Base-by-base conservation (phyloP, 2,113 vertebrate genomes). In the Prunella himalayana region DNA sequence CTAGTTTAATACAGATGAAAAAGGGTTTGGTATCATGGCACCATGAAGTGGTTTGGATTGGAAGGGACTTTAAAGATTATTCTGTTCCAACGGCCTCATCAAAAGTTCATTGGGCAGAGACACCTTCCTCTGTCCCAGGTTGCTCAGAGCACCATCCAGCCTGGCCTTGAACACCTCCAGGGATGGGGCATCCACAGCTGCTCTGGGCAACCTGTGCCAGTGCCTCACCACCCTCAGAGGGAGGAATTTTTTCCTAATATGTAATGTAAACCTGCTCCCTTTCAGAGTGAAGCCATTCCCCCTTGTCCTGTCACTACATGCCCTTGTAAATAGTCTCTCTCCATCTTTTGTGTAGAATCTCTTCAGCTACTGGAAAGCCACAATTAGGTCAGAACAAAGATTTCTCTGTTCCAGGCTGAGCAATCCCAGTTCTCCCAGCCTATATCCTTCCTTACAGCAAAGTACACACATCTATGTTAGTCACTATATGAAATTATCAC, bases 11-110 rank as follows among this genome's bases (percentile, higher is more conserved):
- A 63, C 45, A 69, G 33, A 53, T 88, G 25, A 45, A 95, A 85
- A 91, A 66, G 22, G 11, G 12, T 10, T 63, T 45, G 7, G 33
- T 65, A 19, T 30, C 24, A 30, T 73, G 49, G 3, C 50, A 9
- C n/a, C 8, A 24, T 24, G 24, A 23, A 59, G 51, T 39, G 8
- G 8, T 59, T 82, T 82, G 51, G 4, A 7, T 44, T 44, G 39
- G 10, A 82, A 82, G 28, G 4, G 15, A 17, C 19, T 28, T 21
- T 10, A 28, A 39, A 73, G 13, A 23, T 65, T 41, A 44, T 16
- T 4, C 19, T 30, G 11, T 30, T 59, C 13, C 20, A 66, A 21
- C 0, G 0, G 2, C 7, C 7, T 27, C 25, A n/a, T n/a, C n/a
- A n/a, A n/a, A n/a, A n/a, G n/a, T n/a, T n/a, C 13, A 6, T 16